Base-by-base conservation (phyloP, 2,797 vertebrate species). In the Miichthys miiuy region DNA sequence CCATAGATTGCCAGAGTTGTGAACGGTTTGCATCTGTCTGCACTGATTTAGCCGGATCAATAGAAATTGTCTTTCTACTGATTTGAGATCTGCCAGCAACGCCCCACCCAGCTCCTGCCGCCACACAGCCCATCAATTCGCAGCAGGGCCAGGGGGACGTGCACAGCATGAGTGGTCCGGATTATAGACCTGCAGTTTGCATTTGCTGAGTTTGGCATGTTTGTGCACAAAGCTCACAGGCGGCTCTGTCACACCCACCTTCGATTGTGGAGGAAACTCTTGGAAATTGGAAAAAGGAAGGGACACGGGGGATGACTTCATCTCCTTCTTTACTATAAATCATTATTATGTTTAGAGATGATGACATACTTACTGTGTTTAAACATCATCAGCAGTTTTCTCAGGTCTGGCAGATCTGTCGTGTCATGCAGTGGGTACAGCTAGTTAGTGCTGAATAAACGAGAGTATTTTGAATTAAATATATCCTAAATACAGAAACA, bases 21-120 rank as follows among this genome's bases (percentile, higher is more conserved):
- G 90, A 86, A 89, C 81, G 72, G 77, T 72, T 79, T 72, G 63
- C 73, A 81, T 90, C 86, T 80, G 75, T 88, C 86, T 86, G 68
- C 57, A 17, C 64, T 71, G 80, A 87, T 91, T 87, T 88, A 62
- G 21, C 30, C 75, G 18, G 84, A 93, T 93, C 92, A 89, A 92
- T 91, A 78, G 77, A 80, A 87, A 88, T 75, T 38, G 85, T 80
- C 80, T 89, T 86, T 80, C 57, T 78, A 55, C 81, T 83, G 85
- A 90, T 93, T 72, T 85, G 85, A 87, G 79, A 86, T 81, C 66
- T 77, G 88, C 75, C 70, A 55, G 66, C 72, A 11, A 67, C 52
- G n/a, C 75, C 88, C 3, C 0, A 20, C 62, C 60, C 13, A 11
- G 20, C 71, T 77, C 73, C 62, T 50, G 54, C 73, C n/a, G 44